Base-by-base conservation (phyloP, 2,797 vertebrate genomes). In the Taenioides sp. region DNA sequence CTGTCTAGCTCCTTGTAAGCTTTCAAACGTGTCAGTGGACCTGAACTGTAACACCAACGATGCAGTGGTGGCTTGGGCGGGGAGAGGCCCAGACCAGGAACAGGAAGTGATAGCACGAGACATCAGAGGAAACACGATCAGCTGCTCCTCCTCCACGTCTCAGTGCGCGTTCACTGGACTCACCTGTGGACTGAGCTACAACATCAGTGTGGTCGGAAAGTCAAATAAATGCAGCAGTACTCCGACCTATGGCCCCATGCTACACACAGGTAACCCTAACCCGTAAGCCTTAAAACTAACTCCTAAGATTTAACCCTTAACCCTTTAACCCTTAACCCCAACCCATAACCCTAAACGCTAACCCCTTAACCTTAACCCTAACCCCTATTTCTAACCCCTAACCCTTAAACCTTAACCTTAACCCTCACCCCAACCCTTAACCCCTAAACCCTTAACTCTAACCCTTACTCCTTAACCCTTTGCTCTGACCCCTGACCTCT, bases 151-250 rank as follows among this genome's bases (percentile, higher is more conserved):
- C 63, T 84, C 61, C 67, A 76, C 75, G 62, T 85, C 85, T 57
- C 89, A 77, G 80, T 95, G 93, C 73, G 82, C 73, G 55, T 90
- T 95, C 7, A 17, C 58, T 22, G 82, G 88, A 57, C 90, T 95
- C 31, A 65, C 18, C 9, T 95, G 94, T 0, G 94, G 94, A 3
- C 82, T 92, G 64, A 81, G 57, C 5, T 95, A 95, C 71, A 55
- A 5, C 2, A 12, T 94, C 77, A 87, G 76, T 3, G 90, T 94
- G 65, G 81, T 86, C 2, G 93, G 92, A 47, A 50, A 67, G 67
- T 88, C 88, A 1, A 66, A 87, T 12, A 72, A 73, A 1, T 95
- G 94, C 79, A 88, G 67, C 75, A 92, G 90, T 50, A 49, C 73
- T 0, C 77, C 68, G 62, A 74, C 78, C 50, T n/a, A 79, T 17